Evolutionary conservation across 2,888 invertebrate genomes (phyloP).

Genomic region (Eilema sororculum): DNA sequence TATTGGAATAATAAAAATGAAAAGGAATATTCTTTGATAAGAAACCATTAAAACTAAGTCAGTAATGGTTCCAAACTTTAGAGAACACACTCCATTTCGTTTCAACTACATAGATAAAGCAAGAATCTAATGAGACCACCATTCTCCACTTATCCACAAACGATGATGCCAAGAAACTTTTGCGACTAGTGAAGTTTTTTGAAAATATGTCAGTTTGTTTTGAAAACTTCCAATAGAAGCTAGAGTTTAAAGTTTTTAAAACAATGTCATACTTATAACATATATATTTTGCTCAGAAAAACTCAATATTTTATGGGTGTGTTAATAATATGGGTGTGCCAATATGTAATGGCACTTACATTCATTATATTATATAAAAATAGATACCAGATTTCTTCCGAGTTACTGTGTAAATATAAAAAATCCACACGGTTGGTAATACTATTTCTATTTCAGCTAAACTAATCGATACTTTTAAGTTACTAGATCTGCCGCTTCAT

Average conservation of each 20-base stretch:
- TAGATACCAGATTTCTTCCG: too few species aligned
- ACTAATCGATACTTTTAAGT: too few species aligned
- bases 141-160: slow-evolving; percentile 41
- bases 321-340: too few species aligned
- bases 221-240: not conserved
- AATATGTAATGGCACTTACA: too few species aligned
- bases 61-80: slow-evolving; percentile 12
- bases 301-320: too few species aligned
- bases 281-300: too few species aligned
- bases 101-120: slow-evolving; percentile 29
- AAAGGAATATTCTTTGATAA: not conserved
- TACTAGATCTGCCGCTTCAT: too few species aligned
- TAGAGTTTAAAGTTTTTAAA: not conserved
- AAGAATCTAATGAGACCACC: slow-evolving; percentile 36
- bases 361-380: too few species aligned
- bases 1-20: not conserved
- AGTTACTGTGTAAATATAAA: too few species aligned
- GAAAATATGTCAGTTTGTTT: not conserved
- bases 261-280: not conserved
- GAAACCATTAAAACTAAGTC: slow-evolving; percentile 11
- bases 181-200: slow-evolving; percentile 44
- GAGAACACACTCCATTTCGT: slow-evolving; percentile 17
- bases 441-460: too few species aligned
- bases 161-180: slow-evolving; percentile 44
- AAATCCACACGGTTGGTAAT: too few species aligned